Evolutionary conservation across 2,888 invertebrate species (phyloP), one percentile per base, ranked within the genome.

Genomic region (Eristalinus sepulchralis): DNA sequence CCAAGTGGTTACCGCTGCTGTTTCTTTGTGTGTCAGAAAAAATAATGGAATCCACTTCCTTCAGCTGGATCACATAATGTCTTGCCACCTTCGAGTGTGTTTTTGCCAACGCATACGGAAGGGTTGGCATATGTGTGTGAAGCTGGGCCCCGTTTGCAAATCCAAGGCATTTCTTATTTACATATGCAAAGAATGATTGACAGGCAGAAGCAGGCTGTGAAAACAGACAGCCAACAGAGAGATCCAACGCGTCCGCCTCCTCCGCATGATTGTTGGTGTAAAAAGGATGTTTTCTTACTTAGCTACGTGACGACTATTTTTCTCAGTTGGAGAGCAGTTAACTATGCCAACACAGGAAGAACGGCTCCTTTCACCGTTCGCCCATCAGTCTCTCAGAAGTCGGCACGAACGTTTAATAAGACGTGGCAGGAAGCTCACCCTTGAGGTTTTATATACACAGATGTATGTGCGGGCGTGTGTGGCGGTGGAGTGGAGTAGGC

Each of bases 161-260:
- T 73, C 81, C 72, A 57, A 27, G 59, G 57, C 62, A 70, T 78
- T 82, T 78, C 73, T 79, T 86, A 82, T 86, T 86, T 86, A 72
- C 83, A 71, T 86, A 83, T 86, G 86, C 86, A 86, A 86, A 83
- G 79, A 83, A 83, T 86, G 83, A 86, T 83, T 86, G 86, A 86
- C 83, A 83, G 80, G 57, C 66, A 76, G 71, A 27, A 27, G 70
- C 80, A 71, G 55, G 33, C 24, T 34, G 55, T 17, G 59, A 36
- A 17, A 59, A 27, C 11, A 36, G 34, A 76, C 20, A 13, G 66
- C 27, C 27, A 27, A 27, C 47, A 17, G 47, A 47, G 17, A 17
- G 17, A 3, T 34, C 34, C 8, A 34, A 34, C 47, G 6, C 39
- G 64, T 20, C n/a, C 31, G 17, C 62, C 17, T 31, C 31, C 33